Base-by-base conservation (phyloP, 64 coral and sea anemone species). In the Actinia tenebrosa region DNA sequence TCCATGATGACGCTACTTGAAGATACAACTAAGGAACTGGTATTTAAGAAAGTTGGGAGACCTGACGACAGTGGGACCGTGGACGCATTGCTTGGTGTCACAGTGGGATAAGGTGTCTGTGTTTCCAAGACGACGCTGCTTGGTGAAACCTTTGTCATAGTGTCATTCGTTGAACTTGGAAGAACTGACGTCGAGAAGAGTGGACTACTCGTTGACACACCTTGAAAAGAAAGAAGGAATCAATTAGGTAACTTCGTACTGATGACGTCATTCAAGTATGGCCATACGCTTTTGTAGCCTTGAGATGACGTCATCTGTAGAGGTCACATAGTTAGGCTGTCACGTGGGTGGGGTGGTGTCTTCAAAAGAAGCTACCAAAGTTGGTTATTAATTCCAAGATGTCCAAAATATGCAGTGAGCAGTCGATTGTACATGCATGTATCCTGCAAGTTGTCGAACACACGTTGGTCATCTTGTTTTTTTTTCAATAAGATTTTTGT, bases 61-160 rank as follows among this genome's bases (percentile, higher is more conserved):
- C 80, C 55, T 71, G 66, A 71, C 7, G 66, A 71, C 66, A 71
- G 10, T 26, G 66, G 66, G 23, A 71, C 66, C 66, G 25, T 27
- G 13, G 69, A 75, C 23, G 15, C 14, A 42, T 75, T 75, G 26
- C 69, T 75, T 58, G 86, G n/a, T 30, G 84, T 64, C 56, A 43
- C 60, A 45, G 56, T 86, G 27, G 63, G 37, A 86, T 37, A 86
- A 64, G 30, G 25, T 64, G 59, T 64, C 59, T 66, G 84, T 61
- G 84, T 44, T 44, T 42, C 63, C 69, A 75, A 42, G 27, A 75
- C n/a, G 23, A 75, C 69, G 26, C 69, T 75, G 15, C 69, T 75
- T 75, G 69, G 27, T 13, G 69, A 75, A 64, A 45, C 59, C 1
- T 60, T 66, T 66, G 63, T n/a, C 63, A 23, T 66, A 5, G 63